These are phyloP conservation scores for Deilephila elpenor DNA, from an alignment of 2,888 invertebrate genomes.

Conservation along the genomic window DNA sequence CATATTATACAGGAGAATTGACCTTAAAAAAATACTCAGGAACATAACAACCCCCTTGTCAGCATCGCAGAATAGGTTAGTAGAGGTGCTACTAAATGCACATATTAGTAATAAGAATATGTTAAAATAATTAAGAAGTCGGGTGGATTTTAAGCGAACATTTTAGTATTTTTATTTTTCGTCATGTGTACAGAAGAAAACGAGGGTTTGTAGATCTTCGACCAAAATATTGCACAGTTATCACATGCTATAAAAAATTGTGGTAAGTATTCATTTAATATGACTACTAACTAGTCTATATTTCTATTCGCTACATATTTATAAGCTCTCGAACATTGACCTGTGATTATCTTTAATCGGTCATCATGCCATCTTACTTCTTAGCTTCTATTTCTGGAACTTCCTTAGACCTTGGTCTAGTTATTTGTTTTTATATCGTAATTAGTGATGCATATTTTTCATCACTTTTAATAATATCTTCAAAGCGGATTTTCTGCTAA, in stretches of 20 bases:
- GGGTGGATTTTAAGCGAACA: too few relatives aligned
- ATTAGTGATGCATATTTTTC: not conserved
- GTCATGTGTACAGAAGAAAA: too few relatives aligned
- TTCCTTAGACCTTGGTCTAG: slow-evolving; percentile 11
- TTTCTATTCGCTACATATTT: not conserved
- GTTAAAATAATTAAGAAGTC: too few relatives aligned
- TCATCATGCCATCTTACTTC: not conserved
- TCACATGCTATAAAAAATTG: not conserved
- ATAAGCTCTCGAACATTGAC: not conserved
- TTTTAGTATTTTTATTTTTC: too few relatives aligned
- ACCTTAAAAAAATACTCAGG: too few relatives aligned
- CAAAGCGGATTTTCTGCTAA: not conserved
- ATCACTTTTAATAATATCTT: not conserved
- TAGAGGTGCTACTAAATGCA: too few relatives aligned
- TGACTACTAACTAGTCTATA: not conserved
- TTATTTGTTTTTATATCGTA: not conserved
- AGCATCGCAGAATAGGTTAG: too few relatives aligned
- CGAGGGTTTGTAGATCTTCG: not conserved
- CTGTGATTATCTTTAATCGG: slow-evolving; percentile 10
- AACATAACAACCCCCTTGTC: too few relatives aligned
- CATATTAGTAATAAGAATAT: too few relatives aligned
- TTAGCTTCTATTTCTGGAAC: slow-evolving; percentile 4
- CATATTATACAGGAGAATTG: too few relatives aligned
- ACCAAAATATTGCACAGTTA: not conserved
- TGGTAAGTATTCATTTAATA: not conserved